Evolutionary conservation across 2,888 invertebrate species (phyloP).

Genomic region (Thymelicus lineola): DNA sequence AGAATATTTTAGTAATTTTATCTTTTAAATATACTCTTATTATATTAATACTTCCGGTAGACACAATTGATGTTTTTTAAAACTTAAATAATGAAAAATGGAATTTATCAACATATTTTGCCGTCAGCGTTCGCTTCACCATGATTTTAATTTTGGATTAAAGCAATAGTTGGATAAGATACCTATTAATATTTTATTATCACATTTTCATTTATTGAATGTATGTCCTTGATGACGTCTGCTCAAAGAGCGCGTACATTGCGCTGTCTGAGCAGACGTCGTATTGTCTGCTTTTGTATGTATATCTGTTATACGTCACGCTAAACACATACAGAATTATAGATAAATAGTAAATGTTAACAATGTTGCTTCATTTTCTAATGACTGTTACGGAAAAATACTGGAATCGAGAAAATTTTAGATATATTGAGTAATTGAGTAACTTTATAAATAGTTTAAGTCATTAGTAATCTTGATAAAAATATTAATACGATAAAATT

Average conservation of each 20-base stretch:
- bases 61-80: no score
- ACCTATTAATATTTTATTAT: neutral
- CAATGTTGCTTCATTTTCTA: neutral
- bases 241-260: neutral
- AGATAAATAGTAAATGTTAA: constrained; percentile 1
- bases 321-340: neutral
- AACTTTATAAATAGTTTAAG: no score
- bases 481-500: no score
- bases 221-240: neutral
- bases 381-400: neutral
- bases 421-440: no score
- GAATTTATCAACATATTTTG: no score
- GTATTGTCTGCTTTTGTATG: neutral
- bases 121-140: no score
- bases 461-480: no score
- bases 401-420: neutral
- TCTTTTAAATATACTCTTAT: no score
- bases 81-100: no score
- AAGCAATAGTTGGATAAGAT: neutral
- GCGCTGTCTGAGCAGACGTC: neutral
- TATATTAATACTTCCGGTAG: no score
- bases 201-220: neutral
- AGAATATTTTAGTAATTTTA: no score
- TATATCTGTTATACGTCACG: neutral
- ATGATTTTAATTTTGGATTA: neutral